phyloP scores from a whole-genome alignment of 1,140 invertebrate genomes.

The Zaprionus kolodkinae region DNA sequence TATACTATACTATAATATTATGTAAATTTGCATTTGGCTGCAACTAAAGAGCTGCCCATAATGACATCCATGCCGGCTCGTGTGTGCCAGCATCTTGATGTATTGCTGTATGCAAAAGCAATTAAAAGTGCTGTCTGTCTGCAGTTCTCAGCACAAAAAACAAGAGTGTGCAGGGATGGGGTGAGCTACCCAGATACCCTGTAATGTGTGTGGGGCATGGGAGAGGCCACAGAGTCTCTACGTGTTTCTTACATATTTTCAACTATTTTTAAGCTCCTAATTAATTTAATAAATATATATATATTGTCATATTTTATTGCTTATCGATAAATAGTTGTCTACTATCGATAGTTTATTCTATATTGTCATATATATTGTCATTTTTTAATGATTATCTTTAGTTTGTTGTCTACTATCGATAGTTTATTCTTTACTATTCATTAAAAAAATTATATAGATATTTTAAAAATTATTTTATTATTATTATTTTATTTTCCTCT shows the following conservation, averaged over 20 bases:
- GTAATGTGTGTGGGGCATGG: too few species aligned
- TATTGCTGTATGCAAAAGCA: constrained; percentile 82
- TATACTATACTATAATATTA: constrained; percentile 69
- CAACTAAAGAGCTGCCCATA: constrained; percentile 73
- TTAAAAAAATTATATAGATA: too few species aligned
- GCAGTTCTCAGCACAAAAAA: constrained; percentile 37
- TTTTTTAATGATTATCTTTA: too few species aligned
- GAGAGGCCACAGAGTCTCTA: not conserved
- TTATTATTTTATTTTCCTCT: too few species aligned
- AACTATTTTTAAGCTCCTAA: not conserved
- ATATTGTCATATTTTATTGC: too few species aligned
- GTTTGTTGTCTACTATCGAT: too few species aligned
- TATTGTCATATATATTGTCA: too few species aligned
- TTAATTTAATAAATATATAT: too few species aligned
- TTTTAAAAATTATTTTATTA: too few species aligned
- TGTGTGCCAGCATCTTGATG: constrained; percentile 69
- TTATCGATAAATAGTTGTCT: too few species aligned
- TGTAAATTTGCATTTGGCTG: constrained; percentile 74
- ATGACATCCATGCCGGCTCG: constrained; percentile 66
- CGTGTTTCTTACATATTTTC: not conserved
- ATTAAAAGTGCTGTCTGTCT: constrained; percentile 83
- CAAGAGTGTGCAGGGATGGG: not conserved
- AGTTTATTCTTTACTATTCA: too few species aligned
- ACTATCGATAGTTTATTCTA: too few species aligned
- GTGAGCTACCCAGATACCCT: constrained; percentile 12